Evolutionary conservation across 2,113 vertebrate genomes (phyloP).

Genomic region (Cheilinus undulatus): DNA sequence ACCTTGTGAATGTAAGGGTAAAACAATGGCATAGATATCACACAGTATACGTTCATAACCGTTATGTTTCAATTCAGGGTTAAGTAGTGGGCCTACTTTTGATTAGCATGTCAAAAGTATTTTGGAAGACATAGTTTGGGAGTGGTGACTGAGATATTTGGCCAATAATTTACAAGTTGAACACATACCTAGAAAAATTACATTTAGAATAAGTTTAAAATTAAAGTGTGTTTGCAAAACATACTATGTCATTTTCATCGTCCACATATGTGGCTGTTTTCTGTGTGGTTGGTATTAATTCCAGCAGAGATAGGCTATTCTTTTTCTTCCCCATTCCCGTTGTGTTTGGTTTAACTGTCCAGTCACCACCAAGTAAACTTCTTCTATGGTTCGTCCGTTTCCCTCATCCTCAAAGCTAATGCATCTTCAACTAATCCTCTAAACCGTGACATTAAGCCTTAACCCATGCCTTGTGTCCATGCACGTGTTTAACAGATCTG

Average conservation of each 20-base stretch:
- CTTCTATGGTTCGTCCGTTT: constrained; percentile 11
- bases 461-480: constrained; percentile 22
- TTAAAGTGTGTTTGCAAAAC: background rate
- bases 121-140: background rate
- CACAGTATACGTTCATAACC: too few relatives aligned
- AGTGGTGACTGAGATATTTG: background rate
- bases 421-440: constrained; percentile 63
- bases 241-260: background rate
- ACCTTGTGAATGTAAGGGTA: background rate
- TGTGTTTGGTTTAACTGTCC: background rate
- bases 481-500: constrained; percentile 21
- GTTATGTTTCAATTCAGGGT: too few relatives aligned
- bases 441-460: constrained; percentile 47
- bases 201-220: too few relatives aligned
- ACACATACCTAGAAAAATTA: background rate
- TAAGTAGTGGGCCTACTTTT: background rate
- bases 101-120: background rate
- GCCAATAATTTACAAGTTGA: background rate
- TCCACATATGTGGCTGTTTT: background rate
- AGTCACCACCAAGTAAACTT: background rate
- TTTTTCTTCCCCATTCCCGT: background rate
- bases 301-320: background rate
- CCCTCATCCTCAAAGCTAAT: constrained; percentile 19
- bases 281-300: background rate
- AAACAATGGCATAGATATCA: too few relatives aligned